A percentile compares a stretch with the other conserved stretches of the same genome.
phyloP scores from a whole-genome alignment of 2,888 invertebrate genomes.

The Andrena bicolor region DNA sequence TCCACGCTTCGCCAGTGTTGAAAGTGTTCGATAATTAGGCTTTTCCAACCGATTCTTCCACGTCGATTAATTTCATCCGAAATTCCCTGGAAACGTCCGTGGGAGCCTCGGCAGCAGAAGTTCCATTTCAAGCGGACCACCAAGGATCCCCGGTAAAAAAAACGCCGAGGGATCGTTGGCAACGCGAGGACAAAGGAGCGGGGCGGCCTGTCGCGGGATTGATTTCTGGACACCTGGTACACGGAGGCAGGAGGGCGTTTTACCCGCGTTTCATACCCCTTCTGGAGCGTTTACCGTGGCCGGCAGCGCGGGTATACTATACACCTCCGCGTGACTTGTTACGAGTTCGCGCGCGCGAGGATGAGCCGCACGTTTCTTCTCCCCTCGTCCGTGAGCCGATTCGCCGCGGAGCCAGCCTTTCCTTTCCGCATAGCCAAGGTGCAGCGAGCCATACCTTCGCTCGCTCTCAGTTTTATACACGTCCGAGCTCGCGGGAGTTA shows the following conservation, averaged over 20 bases:
- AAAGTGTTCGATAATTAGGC: background rate
- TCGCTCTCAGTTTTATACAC: slow-evolving; percentile 71
- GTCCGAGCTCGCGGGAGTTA: slow-evolving; percentile 77
- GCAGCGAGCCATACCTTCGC: slow-evolving; percentile 82
- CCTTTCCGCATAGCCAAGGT: slow-evolving; percentile 85
- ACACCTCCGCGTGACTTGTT: slow-evolving; percentile 63
- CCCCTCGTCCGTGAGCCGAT: slow-evolving; percentile 54
- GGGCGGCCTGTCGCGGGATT: slow-evolving; percentile 43
- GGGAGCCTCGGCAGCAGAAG: background rate
- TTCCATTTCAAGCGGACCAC: slow-evolving; percentile 33
- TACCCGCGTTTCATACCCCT: slow-evolving; percentile 69
- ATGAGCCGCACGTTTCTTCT: slow-evolving; percentile 51
- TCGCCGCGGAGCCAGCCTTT: slow-evolving; percentile 78
- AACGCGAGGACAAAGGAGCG: slow-evolving; percentile 48
- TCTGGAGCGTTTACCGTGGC: slow-evolving; percentile 65
- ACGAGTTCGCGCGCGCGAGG: slow-evolving; percentile 42
- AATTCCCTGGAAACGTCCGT: background rate
- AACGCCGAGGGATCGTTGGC: slow-evolving; percentile 6
- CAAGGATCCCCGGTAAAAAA: slow-evolving; percentile 1
- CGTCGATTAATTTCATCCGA: background rate
- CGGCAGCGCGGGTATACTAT: slow-evolving; percentile 61
- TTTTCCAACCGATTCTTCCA: background rate
- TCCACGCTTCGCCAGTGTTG: slow-evolving; percentile 9
- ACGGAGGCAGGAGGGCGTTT: slow-evolving; percentile 52
- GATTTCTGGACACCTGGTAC: slow-evolving; percentile 74